Conservation (phyloP, 2,888 invertebrate genomes). For the Apeira syringaria region DNA sequence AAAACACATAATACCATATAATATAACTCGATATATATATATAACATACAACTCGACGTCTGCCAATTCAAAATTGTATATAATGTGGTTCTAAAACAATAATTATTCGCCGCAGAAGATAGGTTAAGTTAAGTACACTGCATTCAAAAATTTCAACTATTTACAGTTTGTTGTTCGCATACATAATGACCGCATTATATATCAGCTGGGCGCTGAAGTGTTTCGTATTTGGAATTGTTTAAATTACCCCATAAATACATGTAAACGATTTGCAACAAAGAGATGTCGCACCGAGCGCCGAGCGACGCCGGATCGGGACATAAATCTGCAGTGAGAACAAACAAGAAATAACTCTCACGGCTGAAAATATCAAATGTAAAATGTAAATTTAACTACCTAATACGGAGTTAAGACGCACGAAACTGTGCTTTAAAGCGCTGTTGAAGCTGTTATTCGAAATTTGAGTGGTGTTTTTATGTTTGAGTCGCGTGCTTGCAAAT, state of each 20-base stretch:
- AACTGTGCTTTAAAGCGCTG: constrained; percentile 70
- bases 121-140: neutral
- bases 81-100: too few species aligned
- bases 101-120: too few species aligned
- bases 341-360: constrained; percentile 75
- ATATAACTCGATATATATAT: too few species aligned
- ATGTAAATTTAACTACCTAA: constrained; percentile 82
- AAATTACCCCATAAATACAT: constrained; percentile 74
- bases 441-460: constrained; percentile 75
- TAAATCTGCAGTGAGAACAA: constrained; percentile 65
- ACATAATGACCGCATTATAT: constrained; percentile 53
- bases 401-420: constrained; percentile 66
- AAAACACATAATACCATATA: too few species aligned
- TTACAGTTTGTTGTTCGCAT: constrained; percentile 9
- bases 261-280: constrained; percentile 69
- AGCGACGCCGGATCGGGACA: constrained; percentile 52
- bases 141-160: constrained; percentile 5
- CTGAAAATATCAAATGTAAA: constrained; percentile 79
- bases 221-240: constrained; percentile 63
- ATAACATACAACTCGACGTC: too few species aligned
- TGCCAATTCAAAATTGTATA: too few species aligned
- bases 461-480: constrained; percentile 78
- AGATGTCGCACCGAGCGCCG: constrained; percentile 54
- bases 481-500: constrained; percentile 67
- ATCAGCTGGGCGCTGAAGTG: constrained; percentile 61